A percentile compares a stretch with the other conserved stretches of the same genome.
Conservation (phyloP, 2,888 invertebrate genomes). For the Plebejus anna region DNA sequence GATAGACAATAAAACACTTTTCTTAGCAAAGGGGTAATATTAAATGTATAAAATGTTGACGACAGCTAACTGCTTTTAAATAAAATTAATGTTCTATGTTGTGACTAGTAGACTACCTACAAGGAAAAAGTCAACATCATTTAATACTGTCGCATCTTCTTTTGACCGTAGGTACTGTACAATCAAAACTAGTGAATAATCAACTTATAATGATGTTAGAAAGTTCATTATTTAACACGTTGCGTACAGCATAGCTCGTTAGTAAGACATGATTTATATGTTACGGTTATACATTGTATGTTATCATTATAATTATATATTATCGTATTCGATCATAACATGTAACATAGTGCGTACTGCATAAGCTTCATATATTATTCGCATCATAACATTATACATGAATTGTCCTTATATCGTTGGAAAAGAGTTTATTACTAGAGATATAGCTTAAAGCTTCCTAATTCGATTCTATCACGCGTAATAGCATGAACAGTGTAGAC, state of each 20-base stretch:
- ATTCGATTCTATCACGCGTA: not conserved
- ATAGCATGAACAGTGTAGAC: not conserved
- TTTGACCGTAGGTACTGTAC: not conserved
- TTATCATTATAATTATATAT: not conserved
- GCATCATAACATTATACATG: not conserved
- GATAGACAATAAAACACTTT: too few species aligned
- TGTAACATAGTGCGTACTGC: not conserved
- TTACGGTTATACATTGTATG: not conserved
- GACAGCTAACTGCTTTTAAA: too few species aligned
- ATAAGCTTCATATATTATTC: not conserved
- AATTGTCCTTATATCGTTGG: not conserved
- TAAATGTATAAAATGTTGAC: too few species aligned
- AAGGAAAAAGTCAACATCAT: too few species aligned
- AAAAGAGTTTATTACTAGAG: not conserved
- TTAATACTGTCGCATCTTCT: not conserved
- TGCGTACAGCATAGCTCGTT: not conserved
- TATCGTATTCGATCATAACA: not conserved
- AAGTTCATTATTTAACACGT: conserved; percentile 23
- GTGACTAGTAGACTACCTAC: too few species aligned
- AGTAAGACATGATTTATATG: not conserved
- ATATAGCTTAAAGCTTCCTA: not conserved
- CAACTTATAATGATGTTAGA: conserved; percentile 21
- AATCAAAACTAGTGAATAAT: not conserved
- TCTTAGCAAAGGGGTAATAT: too few species aligned
- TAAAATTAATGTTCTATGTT: too few species aligned